Base-by-base conservation (phyloP, 1,140 invertebrate genomes). In the Drosophila malerkotliana region DNA sequence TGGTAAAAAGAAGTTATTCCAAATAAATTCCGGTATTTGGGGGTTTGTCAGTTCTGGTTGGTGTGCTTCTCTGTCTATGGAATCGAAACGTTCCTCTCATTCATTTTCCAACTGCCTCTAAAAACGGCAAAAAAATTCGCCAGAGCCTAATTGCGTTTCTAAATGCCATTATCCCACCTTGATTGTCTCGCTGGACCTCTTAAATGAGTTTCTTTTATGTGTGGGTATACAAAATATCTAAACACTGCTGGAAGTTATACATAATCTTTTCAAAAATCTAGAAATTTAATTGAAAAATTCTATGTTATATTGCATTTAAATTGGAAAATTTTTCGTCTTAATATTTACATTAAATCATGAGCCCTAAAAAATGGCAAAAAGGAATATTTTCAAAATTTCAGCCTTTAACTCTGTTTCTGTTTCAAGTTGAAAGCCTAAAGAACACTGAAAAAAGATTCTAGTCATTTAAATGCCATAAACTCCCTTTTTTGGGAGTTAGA, bases 41-140 rank as follows among this genome's bases (percentile, higher is more conserved):
- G 48, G 12, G 3, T 0, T 51, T 12, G 30, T 68, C 63, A 48
- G 66, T 69, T 39, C 63, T 56, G 63, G 32, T 48, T 64, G 12
- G 5, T 56, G 48, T 59, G 57, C 49, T 28, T 45, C 26, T 28
- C 6, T 28, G 26, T 28, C 26, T 28, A 1, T 9, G 56, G 26
- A 14, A 15, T 48, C 9, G 9, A 28, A 39, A 12, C 21, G n/a
- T 34, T 34, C 9, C 32, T 9, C 32, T 47, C 18, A 24, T 15
- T 63, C 18, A 28, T 3, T n/a, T 37, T 51, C n/a, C 1, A 21
- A 66, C 37, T 67, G 49, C 64, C 48, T 28, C 47, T 39, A 28
- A 67, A 54, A 67, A 53, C 30, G 41, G 60, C 21, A 15, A 44
- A 32, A 26, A 30, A 18, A 45, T 55, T 9, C 56, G 39, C 32